Percentiles rank a stretch among this genome's conserved stretches.
Evolutionary conservation across 2,113 vertebrate species (phyloP).

Genomic region (Morphnarchus princeps): DNA sequence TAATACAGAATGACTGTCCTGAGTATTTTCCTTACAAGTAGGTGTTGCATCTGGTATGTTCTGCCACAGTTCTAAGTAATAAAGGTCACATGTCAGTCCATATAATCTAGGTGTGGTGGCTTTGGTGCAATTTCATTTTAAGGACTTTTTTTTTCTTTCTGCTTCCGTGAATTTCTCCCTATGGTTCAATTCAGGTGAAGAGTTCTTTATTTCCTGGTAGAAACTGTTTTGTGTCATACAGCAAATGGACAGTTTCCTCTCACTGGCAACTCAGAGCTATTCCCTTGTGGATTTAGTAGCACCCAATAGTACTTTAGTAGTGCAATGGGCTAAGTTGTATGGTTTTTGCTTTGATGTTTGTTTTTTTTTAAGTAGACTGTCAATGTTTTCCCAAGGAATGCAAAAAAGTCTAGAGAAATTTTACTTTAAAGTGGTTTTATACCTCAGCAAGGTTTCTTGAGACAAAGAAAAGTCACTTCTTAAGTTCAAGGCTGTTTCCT

Average conservation of each 20-base stretch:
- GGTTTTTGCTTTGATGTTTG: not conserved
- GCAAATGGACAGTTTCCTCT: not conserved
- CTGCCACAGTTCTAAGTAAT: not conserved
- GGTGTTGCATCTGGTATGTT: not conserved
- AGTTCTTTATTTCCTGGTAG: not conserved
- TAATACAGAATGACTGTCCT: not conserved
- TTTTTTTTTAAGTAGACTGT: not conserved
- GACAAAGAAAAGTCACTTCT: slow-evolving; percentile 23
- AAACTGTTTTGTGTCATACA: not conserved
- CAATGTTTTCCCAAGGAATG: not conserved
- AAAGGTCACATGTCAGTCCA: not conserved
- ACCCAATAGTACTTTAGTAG: not conserved
- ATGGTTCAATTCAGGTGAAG: not conserved
- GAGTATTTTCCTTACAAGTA: not conserved
- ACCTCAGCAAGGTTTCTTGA: not conserved
- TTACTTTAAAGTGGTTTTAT: slow-evolving; percentile 2
- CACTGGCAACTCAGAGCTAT: not conserved
- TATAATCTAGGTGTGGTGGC: not conserved
- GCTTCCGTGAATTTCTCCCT: not conserved
- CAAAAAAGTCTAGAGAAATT: not conserved
- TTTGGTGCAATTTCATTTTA: not conserved
- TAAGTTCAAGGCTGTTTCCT: slow-evolving; percentile 6
- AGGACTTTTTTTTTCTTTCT: not conserved
- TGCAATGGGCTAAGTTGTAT: not conserved
- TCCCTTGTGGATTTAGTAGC: not conserved